These are phyloP conservation scores for Lasiurus cinereus DNA, from an alignment of 2,113 vertebrate species.

Conservation along the genomic window DNA sequence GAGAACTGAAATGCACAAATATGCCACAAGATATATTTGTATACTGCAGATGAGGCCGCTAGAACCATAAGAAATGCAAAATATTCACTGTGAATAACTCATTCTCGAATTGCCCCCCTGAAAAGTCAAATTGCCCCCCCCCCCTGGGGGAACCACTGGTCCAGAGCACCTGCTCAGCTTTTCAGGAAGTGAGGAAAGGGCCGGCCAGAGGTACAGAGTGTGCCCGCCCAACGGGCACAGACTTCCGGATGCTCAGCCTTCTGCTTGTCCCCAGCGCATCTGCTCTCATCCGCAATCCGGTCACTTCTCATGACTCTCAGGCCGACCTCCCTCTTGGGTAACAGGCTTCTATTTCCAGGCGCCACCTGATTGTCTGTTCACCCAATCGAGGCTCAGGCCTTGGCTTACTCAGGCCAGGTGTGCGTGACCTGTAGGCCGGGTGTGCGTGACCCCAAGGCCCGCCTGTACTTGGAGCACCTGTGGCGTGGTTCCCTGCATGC, in stretches of 20 bases:
- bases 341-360: background rate
- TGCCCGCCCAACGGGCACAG: rapidly evolving
- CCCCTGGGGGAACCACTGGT: no score
- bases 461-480: background rate
- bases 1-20: no score
- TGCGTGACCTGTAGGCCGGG: background rate
- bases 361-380: background rate
- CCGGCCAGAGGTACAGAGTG: rapidly evolving
- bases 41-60: no score
- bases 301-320: background rate
- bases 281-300: background rate
- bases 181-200: background rate
- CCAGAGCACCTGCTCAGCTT: rapidly evolving
- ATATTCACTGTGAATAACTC: no score
- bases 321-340: background rate
- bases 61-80: no score
- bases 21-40: no score
- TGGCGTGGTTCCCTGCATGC: background rate
- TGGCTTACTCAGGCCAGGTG: background rate
- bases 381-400: background rate
- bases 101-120: no score
- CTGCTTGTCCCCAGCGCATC: background rate
- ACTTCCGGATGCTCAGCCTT: background rate
- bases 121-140: no score
- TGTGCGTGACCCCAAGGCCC: background rate